phyloP scores from a whole-genome alignment of 2,113 vertebrate species.

The Catharus bicknelli region DNA sequence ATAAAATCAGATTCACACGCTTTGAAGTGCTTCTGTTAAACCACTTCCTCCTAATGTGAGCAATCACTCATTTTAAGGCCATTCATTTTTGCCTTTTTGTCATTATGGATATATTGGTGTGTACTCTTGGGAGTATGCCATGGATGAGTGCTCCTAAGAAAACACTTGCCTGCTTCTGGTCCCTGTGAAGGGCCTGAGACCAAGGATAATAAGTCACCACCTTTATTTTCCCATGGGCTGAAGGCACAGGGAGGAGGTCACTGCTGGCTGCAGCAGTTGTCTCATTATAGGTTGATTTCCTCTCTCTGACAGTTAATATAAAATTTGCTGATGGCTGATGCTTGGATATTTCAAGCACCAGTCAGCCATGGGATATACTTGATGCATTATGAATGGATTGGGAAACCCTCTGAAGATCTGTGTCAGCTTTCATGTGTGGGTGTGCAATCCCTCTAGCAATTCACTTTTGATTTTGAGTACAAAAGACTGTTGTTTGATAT shows the following conservation, averaged over 20 bases:
- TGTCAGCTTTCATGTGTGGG: neutral
- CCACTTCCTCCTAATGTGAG: neutral
- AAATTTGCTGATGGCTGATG: neutral
- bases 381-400: neutral
- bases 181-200: neutral
- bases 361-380: neutral
- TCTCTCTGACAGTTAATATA: neutral
- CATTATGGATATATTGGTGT: rapidly evolving
- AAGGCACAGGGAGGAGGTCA: neutral
- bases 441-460: neutral
- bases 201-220: neutral
- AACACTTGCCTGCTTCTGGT: neutral
- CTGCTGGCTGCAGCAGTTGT: neutral
- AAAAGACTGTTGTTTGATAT: neutral
- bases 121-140: neutral
- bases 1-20: neutral
- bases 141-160: neutral
- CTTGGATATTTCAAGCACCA: neutral
- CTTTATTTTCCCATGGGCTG: neutral
- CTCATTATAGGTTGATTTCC: neutral
- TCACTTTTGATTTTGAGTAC: neutral
- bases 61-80: neutral
- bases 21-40: neutral
- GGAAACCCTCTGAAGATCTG: neutral
- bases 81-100: neutral